These are phyloP conservation scores for Pogonocichla stellata DNA, from an alignment of 2,113 vertebrate species.

Conservation along the genomic window DNA sequence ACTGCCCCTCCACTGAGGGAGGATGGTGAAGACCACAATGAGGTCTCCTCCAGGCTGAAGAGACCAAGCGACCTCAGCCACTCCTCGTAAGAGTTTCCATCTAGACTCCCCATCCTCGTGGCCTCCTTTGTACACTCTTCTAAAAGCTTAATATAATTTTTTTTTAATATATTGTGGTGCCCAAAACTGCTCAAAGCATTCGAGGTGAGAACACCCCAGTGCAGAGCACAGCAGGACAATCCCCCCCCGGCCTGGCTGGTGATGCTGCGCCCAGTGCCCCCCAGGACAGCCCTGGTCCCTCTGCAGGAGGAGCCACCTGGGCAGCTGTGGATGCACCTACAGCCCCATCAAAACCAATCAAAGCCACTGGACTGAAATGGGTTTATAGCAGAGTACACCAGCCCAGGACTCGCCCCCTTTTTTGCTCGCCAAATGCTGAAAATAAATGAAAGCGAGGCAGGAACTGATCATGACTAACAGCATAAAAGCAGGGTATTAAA, in stretches of 20 bases:
- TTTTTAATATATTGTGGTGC: neutral
- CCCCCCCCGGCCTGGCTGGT: neutral
- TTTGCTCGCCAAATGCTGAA: neutral
- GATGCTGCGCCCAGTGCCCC: neutral
- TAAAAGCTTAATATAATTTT: neutral
- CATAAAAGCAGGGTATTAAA: neutral
- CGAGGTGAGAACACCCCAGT: fast-evolving
- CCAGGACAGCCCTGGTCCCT: neutral
- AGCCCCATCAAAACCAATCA: neutral
- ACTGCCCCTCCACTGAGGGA: neutral
- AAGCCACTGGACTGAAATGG: neutral
- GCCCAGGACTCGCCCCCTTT: fast-evolving
- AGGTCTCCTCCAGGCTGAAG: neutral
- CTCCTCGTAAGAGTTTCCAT: neutral
- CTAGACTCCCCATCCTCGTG: neutral
- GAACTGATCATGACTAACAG: neutral
- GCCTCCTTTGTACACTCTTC: neutral
- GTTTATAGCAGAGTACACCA: fast-evolving
- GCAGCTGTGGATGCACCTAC: neutral
- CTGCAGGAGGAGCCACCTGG: neutral
- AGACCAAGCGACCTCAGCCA: neutral
- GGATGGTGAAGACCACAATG: neutral
- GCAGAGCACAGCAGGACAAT: neutral
- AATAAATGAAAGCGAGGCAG: neutral
- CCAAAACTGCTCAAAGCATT: neutral